Evolutionary conservation across 2,888 invertebrate species (phyloP), one percentile per base, ranked within the genome.

Genomic region (Diarsia dahlii): DNA sequence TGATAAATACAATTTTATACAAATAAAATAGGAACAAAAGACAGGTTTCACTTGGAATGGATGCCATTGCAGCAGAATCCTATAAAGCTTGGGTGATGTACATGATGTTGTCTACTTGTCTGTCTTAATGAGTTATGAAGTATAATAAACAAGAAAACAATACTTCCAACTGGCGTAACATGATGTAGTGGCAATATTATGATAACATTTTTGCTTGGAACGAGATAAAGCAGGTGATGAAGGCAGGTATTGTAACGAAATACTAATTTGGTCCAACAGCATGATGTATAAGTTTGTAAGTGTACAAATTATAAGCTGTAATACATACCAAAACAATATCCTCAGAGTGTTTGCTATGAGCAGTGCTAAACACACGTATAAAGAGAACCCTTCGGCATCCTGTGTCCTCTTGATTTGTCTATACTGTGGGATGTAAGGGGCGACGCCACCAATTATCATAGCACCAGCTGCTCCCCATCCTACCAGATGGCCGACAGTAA

Each of bases 401-500:
- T 98, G 98, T 54, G 98, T 98, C 89, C 97, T 97, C 92, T 97
- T 98, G 81, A 99, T 99, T 96, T 99, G 99, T 87, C 98, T 97
- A 93, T 99, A 99, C 92, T 99, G 99, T 56, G 99, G 99, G 89
- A 99, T 98, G 92, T 99, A 99, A 46, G 99, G 99, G 82, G 99
- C 98, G 60, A 99, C 98, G 87, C 99, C 99, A 73, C 99, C 99
- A 89, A 99, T 97, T 81, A 99, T 98, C 98, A 99, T 99, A 82
- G 99, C 98, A 77, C 98, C 97, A 81, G 98, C 98, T 87, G 98
- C 98, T 74, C 97, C 97, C 98, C 98, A 98, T 78, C 98, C 98
- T 54, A 98, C 97, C 80, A 98, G 94, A 91, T 98, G 98, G 71
- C 98, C 97, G 83, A 98, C 97, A 23, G 98, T 98, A 70, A 98